A percentile compares a stretch with the other conserved stretches of the same genome.
Conservation (phyloP, 1,140 invertebrate species). For the Arion vulgaris region DNA sequence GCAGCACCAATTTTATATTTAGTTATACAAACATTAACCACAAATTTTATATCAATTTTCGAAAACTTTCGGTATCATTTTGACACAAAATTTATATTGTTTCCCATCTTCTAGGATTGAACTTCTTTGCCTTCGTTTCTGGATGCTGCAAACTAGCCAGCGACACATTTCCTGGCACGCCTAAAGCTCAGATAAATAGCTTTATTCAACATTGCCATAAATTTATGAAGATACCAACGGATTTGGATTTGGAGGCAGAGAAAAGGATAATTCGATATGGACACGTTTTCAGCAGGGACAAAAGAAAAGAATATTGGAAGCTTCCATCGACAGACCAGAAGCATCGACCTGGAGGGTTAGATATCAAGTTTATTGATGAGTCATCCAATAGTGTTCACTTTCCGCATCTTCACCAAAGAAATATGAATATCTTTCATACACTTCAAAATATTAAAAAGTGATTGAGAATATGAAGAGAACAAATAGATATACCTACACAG, state of each 20-base stretch:
- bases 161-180: slow-evolving; percentile 3
- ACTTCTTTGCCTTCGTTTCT: slow-evolving; percentile 27
- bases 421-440: slow-evolving; percentile 28
- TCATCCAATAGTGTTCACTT: not conserved
- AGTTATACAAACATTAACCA: no score
- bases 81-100: no score
- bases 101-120: not conserved
- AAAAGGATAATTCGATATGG: not conserved
- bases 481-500: no score
- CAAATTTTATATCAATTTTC: no score
- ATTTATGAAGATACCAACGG: not conserved
- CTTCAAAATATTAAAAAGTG: slow-evolving; percentile 22
- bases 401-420: not conserved
- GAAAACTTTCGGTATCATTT: no score
- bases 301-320: not conserved
- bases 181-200: not conserved
- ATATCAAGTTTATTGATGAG: slow-evolving; percentile 14
- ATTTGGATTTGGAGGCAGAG: slow-evolving; percentile 8
- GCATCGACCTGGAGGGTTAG: not conserved
- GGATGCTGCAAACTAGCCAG: not conserved
- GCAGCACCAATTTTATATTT: no score
- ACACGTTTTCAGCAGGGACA: not conserved
- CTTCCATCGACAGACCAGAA: not conserved
- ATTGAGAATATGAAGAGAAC: not conserved
- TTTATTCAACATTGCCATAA: slow-evolving; percentile 21